Evolutionary conservation across 2,113 vertebrate species (phyloP).

Genomic region (Ptilonorhynchus violaceus): DNA sequence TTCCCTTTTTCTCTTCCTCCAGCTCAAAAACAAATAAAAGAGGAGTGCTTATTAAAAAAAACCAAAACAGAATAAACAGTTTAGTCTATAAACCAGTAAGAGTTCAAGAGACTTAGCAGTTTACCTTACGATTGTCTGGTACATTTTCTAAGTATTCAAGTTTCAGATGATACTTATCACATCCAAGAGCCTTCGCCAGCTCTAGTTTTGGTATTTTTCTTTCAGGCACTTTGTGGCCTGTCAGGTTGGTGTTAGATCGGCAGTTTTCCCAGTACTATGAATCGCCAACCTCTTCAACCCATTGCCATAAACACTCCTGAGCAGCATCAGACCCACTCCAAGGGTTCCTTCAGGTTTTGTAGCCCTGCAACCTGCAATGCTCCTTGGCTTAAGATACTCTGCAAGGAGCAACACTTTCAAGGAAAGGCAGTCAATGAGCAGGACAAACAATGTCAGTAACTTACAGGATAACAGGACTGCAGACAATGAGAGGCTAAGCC

Average conservation of each 20-base stretch:
- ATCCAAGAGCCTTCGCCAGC: not conserved
- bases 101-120: constrained; percentile 17
- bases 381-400: not conserved
- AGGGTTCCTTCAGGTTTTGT: not conserved
- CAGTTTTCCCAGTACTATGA: not conserved
- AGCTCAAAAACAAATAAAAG: not conserved
- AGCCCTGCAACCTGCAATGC: not conserved
- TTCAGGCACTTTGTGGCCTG: constrained; percentile 29
- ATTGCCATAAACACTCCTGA: not conserved
- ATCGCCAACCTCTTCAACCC: not conserved
- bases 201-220: constrained; percentile 19
- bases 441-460: not conserved
- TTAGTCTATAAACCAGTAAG: not conserved
- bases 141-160: constrained; percentile 29
- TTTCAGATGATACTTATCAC: not conserved
- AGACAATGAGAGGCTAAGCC: not conserved
- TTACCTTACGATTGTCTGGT: constrained; percentile 47
- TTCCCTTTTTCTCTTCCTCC: constrained; percentile 35
- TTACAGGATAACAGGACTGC: not conserved
- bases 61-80: not conserved
- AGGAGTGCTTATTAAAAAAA: constrained; percentile 12
- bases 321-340: not conserved
- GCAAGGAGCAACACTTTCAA: not conserved
- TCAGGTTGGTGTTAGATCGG: not conserved
- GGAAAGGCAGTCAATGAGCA: not conserved